Percentiles rank a stretch among this genome's conserved stretches.
These are phyloP conservation scores for Drosophila peninsularis DNA, from an alignment of 2,888 invertebrate genomes.

Conservation along the genomic window DNA sequence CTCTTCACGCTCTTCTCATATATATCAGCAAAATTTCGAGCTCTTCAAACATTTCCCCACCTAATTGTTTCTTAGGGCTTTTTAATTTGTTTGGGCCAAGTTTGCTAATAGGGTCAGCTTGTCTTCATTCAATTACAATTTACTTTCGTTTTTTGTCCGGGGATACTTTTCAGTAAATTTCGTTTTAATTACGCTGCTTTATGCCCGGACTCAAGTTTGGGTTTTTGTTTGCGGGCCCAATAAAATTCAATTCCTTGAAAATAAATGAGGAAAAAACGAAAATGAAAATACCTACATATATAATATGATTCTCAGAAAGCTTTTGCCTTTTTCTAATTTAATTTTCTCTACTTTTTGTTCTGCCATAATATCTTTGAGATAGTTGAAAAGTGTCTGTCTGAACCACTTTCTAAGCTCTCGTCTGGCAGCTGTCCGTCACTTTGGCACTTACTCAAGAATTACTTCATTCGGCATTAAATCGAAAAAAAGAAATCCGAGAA, in stretches of 20 bases:
- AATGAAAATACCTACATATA: neutral
- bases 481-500: slow-evolving; percentile 2
- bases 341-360: neutral
- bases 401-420: neutral
- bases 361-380: neutral
- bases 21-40: neutral
- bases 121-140: slow-evolving; percentile 16
- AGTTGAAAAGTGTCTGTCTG: neutral
- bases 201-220: neutral
- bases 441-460: slow-evolving; percentile 2
- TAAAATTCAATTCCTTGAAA: slow-evolving; percentile 4
- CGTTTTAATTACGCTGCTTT: slow-evolving; percentile 20
- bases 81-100: slow-evolving; percentile 17
- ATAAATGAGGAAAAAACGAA: neutral
- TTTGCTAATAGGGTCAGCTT: slow-evolving; percentile 6
- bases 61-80: slow-evolving; percentile 2
- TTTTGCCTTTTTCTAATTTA: neutral
- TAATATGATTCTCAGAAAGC: neutral
- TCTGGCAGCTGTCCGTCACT: slow-evolving; percentile 18
- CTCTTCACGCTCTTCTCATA: neutral
- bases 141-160: slow-evolving; percentile 8
- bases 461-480: slow-evolving; percentile 29
- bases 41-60: neutral
- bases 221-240: slow-evolving; percentile 2
- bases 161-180: slow-evolving; percentile 3